Percentiles rank a stretch among this genome's conserved stretches.
These are phyloP conservation scores for Hedya salicella DNA, from an alignment of 2,888 invertebrate species.

Conservation along the genomic window DNA sequence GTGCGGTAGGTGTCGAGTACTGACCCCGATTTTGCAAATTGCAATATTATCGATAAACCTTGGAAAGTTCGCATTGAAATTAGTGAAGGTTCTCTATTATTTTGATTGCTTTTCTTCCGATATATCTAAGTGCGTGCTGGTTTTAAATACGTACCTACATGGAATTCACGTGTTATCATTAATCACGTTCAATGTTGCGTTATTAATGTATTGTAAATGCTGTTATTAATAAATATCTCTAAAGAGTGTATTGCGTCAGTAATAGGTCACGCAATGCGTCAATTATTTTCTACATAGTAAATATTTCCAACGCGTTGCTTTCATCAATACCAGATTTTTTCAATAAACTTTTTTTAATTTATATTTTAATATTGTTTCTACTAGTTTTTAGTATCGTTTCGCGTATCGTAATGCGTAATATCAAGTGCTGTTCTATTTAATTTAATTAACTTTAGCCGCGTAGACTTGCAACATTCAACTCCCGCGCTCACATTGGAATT, in stretches of 20 bases:
- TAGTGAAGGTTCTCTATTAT: conserved; percentile 45
- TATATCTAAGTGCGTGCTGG: background rate
- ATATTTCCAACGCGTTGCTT: background rate
- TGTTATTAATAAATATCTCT: background rate
- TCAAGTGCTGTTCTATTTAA: no score
- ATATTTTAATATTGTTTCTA: no score
- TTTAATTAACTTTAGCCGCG: background rate
- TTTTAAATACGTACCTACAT: background rate
- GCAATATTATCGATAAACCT: conserved; percentile 41
- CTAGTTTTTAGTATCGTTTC: no score
- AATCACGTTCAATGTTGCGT: conserved; percentile 5
- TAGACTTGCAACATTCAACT: conserved; percentile 4
- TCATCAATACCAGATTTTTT: background rate
- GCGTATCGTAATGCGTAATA: no score
- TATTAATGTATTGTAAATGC: background rate
- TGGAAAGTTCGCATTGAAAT: conserved; percentile 45
- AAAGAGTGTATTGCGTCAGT: background rate
- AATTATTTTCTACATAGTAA: background rate
- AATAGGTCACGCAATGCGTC: background rate
- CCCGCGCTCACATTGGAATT: conserved; percentile 6
- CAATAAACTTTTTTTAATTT: no score
- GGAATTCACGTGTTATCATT: background rate
- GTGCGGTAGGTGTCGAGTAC: conserved; percentile 10
- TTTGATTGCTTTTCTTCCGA: conserved; percentile 5
- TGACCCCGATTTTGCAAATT: conserved; percentile 45